phyloP scores from a whole-genome alignment of 2,113 vertebrate genomes.

The Sakesphorus luctuosus region DNA sequence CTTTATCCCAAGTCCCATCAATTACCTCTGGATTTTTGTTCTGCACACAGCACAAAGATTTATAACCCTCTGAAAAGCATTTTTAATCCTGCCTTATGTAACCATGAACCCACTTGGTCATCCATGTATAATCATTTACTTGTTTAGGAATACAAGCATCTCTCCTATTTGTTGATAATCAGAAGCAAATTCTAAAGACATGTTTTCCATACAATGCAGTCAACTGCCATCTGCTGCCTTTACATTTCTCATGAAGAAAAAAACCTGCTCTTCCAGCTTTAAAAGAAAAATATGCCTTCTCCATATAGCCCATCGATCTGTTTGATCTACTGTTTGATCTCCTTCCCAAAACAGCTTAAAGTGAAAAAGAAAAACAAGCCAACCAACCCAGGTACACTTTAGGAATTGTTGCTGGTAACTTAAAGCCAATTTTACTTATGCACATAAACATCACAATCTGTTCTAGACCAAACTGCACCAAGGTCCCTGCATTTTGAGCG shows the following conservation, averaged over 20 bases:
- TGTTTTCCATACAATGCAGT: not conserved
- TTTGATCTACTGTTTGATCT: not conserved
- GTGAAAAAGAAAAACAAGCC: not conserved
- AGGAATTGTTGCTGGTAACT: not conserved
- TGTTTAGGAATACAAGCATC: not conserved
- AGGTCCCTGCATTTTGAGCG: not conserved
- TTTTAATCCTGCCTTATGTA: slow-evolving; percentile 48
- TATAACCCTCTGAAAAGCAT: slow-evolving; percentile 7
- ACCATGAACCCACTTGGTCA: slow-evolving; percentile 18
- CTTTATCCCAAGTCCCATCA: not conserved
- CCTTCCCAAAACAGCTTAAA: not conserved
- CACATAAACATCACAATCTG: not conserved
- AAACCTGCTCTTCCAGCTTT: not conserved
- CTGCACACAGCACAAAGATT: not conserved
- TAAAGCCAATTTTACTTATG: not conserved
- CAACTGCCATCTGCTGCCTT: not conserved
- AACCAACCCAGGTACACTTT: not conserved
- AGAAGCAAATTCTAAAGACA: not conserved
- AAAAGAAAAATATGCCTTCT: not conserved
- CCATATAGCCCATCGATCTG: not conserved
- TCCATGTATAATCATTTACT: not conserved
- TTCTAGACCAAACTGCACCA: not conserved
- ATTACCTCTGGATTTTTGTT: slow-evolving; percentile 16
- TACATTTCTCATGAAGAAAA: not conserved
- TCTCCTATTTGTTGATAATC: not conserved